These are phyloP conservation scores for Porites evermanni DNA, from an alignment of 92 coral and sea anemone genomes.

Conservation along the genomic window DNA sequence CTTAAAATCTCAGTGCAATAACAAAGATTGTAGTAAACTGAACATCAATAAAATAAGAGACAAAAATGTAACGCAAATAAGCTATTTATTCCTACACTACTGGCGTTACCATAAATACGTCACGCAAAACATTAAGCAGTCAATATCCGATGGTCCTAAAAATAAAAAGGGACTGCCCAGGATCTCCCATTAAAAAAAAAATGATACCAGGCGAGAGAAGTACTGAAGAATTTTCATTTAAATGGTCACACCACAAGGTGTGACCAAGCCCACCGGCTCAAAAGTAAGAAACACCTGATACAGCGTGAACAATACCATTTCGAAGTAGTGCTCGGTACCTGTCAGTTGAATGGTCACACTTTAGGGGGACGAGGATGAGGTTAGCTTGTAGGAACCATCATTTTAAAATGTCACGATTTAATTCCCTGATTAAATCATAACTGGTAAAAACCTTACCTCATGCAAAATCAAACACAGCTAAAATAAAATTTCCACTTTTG, in stretches of 20 bases:
- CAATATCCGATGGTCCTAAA: too few relatives aligned
- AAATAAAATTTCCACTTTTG: not conserved
- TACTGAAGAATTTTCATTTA: too few relatives aligned
- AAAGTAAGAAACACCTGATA: not conserved
- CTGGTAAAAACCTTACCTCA: not conserved
- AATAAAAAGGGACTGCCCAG: too few relatives aligned
- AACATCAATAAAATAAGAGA: not conserved
- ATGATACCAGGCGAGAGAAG: too few relatives aligned
- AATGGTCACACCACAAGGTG: not conserved
- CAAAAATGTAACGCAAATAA: not conserved
- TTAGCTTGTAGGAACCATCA: too few relatives aligned
- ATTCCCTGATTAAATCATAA: too few relatives aligned
- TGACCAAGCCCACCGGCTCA: not conserved
- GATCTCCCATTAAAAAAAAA: too few relatives aligned
- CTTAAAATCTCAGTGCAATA: not conserved
- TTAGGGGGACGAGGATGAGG: too few relatives aligned
- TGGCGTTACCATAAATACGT: conserved; percentile 13
- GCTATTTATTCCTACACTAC: not conserved
- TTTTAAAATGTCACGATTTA: too few relatives aligned
- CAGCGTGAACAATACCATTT: not conserved
- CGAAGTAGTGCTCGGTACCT: not conserved
- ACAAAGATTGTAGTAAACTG: not conserved
- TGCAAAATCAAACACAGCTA: not conserved
- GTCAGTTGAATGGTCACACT: not conserved
- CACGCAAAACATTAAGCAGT: not conserved